Conservation (phyloP, 2,797 vertebrate species). For the Acanthiza pusilla region DNA sequence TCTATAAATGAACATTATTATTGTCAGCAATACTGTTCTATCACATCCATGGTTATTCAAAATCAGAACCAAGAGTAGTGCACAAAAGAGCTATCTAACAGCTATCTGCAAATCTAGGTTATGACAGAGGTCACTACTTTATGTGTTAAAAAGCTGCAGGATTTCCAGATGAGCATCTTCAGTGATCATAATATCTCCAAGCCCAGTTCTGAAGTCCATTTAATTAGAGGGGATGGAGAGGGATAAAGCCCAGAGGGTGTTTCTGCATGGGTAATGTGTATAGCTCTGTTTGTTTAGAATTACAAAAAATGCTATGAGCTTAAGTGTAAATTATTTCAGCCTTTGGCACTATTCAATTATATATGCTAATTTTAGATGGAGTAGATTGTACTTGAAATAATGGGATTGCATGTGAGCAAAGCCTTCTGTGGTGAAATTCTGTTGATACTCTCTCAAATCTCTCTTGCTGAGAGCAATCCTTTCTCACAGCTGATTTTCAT, state of each 20-base stretch:
- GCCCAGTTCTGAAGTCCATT: not conserved
- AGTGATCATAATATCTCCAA: not conserved
- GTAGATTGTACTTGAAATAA: conserved; percentile 18
- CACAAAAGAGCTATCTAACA: not conserved
- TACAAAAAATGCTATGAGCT: not conserved
- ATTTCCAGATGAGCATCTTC: not conserved
- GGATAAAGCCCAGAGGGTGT: not conserved
- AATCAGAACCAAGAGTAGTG: not conserved
- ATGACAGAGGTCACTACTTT: not conserved
- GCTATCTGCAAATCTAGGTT: not conserved
- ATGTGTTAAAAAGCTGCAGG: not conserved
- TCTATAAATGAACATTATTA: not conserved
- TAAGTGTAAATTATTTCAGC: conserved; percentile 42
- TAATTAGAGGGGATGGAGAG: not conserved
- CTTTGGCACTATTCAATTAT: conserved; percentile 47
- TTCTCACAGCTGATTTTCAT: not conserved
- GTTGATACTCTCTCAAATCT: not conserved
- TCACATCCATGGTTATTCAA: not conserved
- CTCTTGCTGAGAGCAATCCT: not conserved
- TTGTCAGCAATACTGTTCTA: not conserved
- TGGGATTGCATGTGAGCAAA: not conserved
- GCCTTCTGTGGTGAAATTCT: not conserved
- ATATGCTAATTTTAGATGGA: conserved; percentile 20
- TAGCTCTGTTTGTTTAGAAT: not conserved
- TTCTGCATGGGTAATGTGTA: not conserved